Percentiles rank a stretch among this genome's conserved stretches.
Conservation (phyloP, 2,113 vertebrate species). For the Cepphus grylle region DNA sequence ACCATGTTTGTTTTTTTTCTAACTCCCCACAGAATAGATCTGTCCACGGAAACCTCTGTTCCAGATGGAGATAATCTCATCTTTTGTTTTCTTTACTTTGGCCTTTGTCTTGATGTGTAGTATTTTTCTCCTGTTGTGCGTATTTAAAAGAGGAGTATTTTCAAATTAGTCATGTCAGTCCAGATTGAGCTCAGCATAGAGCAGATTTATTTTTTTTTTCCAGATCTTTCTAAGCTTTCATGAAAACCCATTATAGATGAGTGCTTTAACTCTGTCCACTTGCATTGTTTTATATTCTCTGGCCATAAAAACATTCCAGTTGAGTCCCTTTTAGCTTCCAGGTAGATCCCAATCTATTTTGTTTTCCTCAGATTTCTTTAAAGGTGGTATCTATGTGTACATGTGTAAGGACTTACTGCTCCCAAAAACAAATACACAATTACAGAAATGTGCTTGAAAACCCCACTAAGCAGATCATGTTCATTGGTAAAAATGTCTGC, state of each 20-base stretch:
- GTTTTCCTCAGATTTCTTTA: not conserved
- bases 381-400: not conserved
- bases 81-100: not conserved
- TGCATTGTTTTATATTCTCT: not conserved
- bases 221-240: not conserved
- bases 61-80: not conserved
- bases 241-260: not conserved
- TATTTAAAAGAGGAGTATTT: not conserved
- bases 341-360: not conserved
- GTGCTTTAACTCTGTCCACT: not conserved
- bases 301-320: constrained; percentile 3
- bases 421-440: not conserved
- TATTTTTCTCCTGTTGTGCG: not conserved
- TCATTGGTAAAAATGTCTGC: not conserved
- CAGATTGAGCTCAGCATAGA: not conserved
- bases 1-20: not conserved
- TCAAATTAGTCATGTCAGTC: not conserved
- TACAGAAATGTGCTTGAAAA: not conserved
- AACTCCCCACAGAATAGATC: not conserved
- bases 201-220: not conserved
- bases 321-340: not conserved
- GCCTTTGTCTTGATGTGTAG: not conserved
- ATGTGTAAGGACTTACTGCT: not conserved
- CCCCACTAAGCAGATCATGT: not conserved
- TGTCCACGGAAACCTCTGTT: not conserved